These are phyloP conservation scores for Drosophila nr. medialis DNA, from an alignment of 2,888 invertebrate species.

Conservation along the genomic window DNA sequence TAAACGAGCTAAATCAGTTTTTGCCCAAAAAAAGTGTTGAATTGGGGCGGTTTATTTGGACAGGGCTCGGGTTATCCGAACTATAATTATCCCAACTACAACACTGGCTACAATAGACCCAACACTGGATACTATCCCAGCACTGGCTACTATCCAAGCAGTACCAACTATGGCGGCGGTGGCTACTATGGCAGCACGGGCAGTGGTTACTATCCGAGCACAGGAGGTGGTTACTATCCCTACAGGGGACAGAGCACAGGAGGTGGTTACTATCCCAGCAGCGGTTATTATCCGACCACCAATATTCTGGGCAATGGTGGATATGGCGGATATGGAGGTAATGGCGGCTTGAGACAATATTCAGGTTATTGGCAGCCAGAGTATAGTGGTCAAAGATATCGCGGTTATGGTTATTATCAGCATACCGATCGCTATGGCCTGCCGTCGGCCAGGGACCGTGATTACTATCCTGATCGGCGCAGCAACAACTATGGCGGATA, in stretches of 20 bases:
- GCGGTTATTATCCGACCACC: conserved; percentile 77
- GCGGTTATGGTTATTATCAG: conserved; percentile 87
- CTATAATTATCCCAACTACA: conserved; percentile 62
- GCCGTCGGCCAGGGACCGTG: conserved; percentile 48
- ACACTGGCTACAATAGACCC: conserved; percentile 43
- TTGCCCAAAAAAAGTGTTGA: conserved; percentile 78
- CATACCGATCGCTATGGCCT: conserved; percentile 83
- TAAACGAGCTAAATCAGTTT: conserved; percentile 5
- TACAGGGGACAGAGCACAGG: conserved; percentile 29
- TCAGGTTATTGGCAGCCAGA: conserved; percentile 87
- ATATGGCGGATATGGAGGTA: conserved; percentile 86
- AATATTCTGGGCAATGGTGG: conserved; percentile 79
- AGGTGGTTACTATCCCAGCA: conserved; percentile 40
- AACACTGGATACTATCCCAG: conserved; percentile 18
- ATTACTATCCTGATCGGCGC: conserved; percentile 45
- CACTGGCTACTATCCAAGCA: conserved; percentile 41
- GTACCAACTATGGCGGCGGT: neutral
- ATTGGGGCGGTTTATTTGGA: conserved; percentile 84
- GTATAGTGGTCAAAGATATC: conserved; percentile 86
- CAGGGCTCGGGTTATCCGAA: conserved; percentile 57
- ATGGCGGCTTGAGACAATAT: conserved; percentile 87
- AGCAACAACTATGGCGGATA: conserved; percentile 48
- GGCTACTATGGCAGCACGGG: conserved; percentile 51
- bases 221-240: conserved; percentile 45
- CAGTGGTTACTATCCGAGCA: conserved; percentile 38